Evolutionary conservation across 2,113 vertebrate species (phyloP).

Genomic region (Malaclemys terrapin): DNA sequence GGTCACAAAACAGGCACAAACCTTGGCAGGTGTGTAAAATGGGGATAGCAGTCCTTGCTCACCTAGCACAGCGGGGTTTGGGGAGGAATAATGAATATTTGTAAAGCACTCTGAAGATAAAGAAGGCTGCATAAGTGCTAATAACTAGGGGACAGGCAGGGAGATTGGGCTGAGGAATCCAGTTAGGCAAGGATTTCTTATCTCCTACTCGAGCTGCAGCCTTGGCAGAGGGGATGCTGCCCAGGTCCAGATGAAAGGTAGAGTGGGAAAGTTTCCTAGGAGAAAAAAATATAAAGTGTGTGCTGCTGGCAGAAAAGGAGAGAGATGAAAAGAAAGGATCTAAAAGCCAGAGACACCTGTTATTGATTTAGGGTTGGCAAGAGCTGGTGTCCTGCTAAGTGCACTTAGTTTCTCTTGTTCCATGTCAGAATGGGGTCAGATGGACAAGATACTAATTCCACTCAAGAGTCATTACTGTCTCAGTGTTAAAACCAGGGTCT

Average conservation of each 20-base stretch:
- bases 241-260: not conserved
- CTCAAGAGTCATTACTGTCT: conserved; percentile 1
- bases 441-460: conserved; percentile 33
- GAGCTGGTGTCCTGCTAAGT: conserved; percentile 42
- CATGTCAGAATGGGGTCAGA: conserved; percentile 19
- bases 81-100: not conserved
- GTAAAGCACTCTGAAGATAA: not conserved
- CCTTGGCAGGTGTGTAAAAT: not conserved
- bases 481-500: not conserved
- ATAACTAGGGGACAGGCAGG: not conserved
- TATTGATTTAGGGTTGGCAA: conserved; percentile 59
- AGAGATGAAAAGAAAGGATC: conserved; percentile 59
- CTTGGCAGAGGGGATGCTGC: not conserved
- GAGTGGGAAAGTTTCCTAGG: not conserved
- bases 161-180: not conserved
- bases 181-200: not conserved
- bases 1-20: accelerated
- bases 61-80: not conserved
- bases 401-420: conserved; percentile 14
- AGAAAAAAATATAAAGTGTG: not conserved
- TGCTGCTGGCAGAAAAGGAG: conserved; percentile 31
- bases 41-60: not conserved
- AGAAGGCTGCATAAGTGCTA: not conserved
- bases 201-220: conserved; percentile 18
- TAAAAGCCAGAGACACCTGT: conserved; percentile 60